Conservation (phyloP, 1,140 invertebrate genomes). For the Caenorhabditis briggsae region DNA sequence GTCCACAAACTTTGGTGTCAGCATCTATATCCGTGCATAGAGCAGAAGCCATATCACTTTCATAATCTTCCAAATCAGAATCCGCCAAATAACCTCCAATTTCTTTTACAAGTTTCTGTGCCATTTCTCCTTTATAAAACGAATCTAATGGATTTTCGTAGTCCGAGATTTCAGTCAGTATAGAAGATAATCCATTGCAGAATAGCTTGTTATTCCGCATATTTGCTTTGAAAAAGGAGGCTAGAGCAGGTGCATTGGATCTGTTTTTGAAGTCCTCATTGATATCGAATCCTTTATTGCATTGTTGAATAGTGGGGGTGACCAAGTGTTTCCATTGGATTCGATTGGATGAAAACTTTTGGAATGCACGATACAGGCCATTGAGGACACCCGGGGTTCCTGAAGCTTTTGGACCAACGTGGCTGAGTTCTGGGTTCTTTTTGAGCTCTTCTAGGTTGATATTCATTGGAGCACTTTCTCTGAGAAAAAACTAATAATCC, state of each 20-base stretch:
- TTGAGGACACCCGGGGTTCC: conserved; percentile 10
- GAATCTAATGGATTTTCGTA: conserved; percentile 30
- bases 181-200: not conserved
- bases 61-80: conserved; percentile 37
- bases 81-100: not conserved
- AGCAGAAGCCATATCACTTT: conserved; percentile 24
- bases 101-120: conserved; percentile 27
- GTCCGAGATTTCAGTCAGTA: conserved; percentile 19
- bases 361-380: not conserved
- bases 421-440: conserved; percentile 20
- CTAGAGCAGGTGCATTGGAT: not conserved
- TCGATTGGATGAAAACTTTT: conserved; percentile 19
- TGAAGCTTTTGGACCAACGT: conserved; percentile 23
- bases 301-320: not conserved
- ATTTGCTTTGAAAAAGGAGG: conserved; percentile 18
- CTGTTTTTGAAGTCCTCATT: conserved; percentile 34
- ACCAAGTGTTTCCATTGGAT: conserved; percentile 41
- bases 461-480: conserved; percentile 47
- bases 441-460: conserved; percentile 14
- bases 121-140: conserved; percentile 30
- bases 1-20: conserved; percentile 36
- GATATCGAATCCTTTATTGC: conserved; percentile 33
- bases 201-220: conserved; percentile 2
- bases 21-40: conserved; percentile 3
- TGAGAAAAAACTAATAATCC: not conserved